Conservation (phyloP, 2,797 vertebrate genomes). For the Leuciscus waleckii region DNA sequence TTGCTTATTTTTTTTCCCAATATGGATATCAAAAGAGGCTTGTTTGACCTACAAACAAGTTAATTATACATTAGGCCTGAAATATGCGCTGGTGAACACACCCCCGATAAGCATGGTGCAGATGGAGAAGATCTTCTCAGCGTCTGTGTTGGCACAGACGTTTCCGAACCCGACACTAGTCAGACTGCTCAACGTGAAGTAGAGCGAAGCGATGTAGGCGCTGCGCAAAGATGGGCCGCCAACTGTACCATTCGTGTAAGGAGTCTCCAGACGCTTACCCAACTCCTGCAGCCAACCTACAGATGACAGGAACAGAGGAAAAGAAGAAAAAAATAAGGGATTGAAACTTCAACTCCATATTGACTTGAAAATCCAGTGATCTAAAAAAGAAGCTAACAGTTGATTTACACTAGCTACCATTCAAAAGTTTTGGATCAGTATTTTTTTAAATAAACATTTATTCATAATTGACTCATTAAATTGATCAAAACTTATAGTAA, state of each 20-base stretch:
- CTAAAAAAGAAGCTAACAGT: not conserved
- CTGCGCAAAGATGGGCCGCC: slow-evolving; percentile 92
- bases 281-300: slow-evolving; percentile 94
- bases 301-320: not conserved
- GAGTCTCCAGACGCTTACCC: slow-evolving; percentile 91
- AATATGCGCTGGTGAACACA: slow-evolving; percentile 66
- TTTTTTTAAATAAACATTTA: not conserved
- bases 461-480: not conserved
- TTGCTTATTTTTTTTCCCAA: not conserved
- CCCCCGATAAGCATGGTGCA: slow-evolving; percentile 96
- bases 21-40: not conserved
- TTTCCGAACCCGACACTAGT: slow-evolving; percentile 94
- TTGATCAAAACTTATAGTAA: not conserved
- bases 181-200: slow-evolving; percentile 97
- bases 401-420: not conserved
- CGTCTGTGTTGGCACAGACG: slow-evolving; percentile 93
- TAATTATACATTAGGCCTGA: slow-evolving; percentile 36
- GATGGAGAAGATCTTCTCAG: slow-evolving; percentile 96
- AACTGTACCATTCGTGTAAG: slow-evolving; percentile 87
- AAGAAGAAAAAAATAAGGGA: slow-evolving; percentile 1
- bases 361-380: not conserved
- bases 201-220: slow-evolving; percentile 94
- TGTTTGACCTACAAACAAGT: slow-evolving; percentile 26
- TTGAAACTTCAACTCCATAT: not conserved
- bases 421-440: not conserved